Evolutionary conservation across 1,140 invertebrate genomes (phyloP), one percentile per base, ranked within the genome.

Genomic region (Listronotus oregonensis): DNA sequence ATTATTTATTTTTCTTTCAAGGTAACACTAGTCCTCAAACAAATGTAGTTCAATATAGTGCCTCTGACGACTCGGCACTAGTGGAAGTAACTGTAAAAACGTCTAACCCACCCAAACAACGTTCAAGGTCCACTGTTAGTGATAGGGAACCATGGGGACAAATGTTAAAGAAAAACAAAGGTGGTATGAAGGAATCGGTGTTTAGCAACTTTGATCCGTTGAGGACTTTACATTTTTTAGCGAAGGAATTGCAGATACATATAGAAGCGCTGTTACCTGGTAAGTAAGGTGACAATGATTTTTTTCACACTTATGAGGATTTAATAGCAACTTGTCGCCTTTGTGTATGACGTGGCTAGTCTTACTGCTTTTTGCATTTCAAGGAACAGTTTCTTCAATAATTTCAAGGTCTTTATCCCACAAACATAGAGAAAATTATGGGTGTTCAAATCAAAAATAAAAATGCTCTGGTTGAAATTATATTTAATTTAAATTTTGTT

Each of bases 171-270:
- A 59, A 66, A 32, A 66, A 72, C 21, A 66, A 60, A 37, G 70
- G 71, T 42, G 67, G 62, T 12, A 72, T 74, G 39, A 71, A 71
- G 43, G 47, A 72, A n/a, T 70, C 71, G n/a, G 57, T 66, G 7
- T 78, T 78, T 60, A 70, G 67, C 21, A 74, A 68, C 47, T 77
- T 75, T 65, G 76, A 78, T 64, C 77, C 77, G 3, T 67, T 78
- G 37, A 40, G 74, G 39, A 77, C 74, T 3, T 59, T 78, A 44
- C 76, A 78, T 66, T 78, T 78, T 70, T 64, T 78, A 18, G 69
- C 74, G 6, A 74, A 71, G 51, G 77, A 78, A 62, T 59, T 78
- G 21, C 66, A 74, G 44, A 66, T 56, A 32, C 73, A 77, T 50
- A 51, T 77, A 34, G 47, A 70, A 54, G 46, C 54, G 17, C 14